Percentiles rank a stretch among this genome's conserved stretches.
phyloP scores from a whole-genome alignment of 2,888 invertebrate genomes.

The Sminthurides aquaticus region DNA sequence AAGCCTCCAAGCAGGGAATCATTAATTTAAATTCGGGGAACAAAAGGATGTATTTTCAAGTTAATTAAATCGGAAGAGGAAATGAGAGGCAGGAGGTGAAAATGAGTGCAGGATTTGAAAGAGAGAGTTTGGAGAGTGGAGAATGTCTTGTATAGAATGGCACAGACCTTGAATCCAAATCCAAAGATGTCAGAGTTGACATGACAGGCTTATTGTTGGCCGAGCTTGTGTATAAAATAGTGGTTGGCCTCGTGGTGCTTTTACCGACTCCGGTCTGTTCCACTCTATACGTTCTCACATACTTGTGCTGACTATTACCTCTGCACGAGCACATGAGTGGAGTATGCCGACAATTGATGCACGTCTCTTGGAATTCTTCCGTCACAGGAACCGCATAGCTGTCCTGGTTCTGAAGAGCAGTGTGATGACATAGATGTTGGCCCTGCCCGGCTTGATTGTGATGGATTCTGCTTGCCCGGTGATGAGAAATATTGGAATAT shows the following conservation, averaged over 20 bases:
- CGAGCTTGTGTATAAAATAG: slow-evolving; percentile 31
- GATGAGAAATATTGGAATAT: slow-evolving; percentile 33
- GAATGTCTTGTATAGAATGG: slow-evolving; percentile 6
- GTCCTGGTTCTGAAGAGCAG: slow-evolving; percentile 1
- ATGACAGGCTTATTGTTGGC: slow-evolving; percentile 35
- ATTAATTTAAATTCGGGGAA: no score
- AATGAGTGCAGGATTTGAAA: no score
- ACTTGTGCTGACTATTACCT: slow-evolving; percentile 25
- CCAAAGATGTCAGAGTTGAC: slow-evolving; percentile 29
- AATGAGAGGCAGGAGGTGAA: no score
- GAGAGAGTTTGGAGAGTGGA: background rate
- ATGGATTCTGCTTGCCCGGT: slow-evolving; percentile 30
- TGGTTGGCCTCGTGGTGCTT: slow-evolving; percentile 25
- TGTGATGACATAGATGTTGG: slow-evolving; percentile 10
- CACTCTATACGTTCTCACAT: slow-evolving; percentile 24
- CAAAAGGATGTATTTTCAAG: no score
- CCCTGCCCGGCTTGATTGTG: slow-evolving; percentile 9
- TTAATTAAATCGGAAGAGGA: no score
- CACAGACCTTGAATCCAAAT: slow-evolving; percentile 37
- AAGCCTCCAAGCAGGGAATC: no score
- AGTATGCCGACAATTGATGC: slow-evolving; percentile 34
- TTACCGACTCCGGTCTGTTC: slow-evolving; percentile 25
- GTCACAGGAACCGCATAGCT: slow-evolving; percentile 5
- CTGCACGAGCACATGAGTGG: slow-evolving; percentile 34
- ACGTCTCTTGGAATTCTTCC: slow-evolving; percentile 44